Evolutionary conservation across 2,797 vertebrate species (phyloP).

Genomic region (Borostomias antarcticus): DNA sequence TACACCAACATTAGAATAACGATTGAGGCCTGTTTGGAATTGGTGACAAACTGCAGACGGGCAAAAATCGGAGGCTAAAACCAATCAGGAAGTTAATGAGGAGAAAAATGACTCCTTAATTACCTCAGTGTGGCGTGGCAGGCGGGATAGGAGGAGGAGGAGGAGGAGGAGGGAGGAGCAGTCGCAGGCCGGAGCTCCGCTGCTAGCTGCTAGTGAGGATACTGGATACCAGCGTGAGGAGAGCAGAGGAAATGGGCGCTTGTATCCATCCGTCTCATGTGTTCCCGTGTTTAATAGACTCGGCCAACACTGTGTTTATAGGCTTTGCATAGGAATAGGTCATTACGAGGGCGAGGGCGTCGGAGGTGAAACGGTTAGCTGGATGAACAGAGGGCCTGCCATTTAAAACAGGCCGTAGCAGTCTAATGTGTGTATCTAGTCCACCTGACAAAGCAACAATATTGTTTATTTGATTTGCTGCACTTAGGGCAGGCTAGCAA

Average conservation of each 20-base stretch:
- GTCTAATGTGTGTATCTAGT: too few relatives aligned
- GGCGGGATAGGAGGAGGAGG: conserved; percentile 72
- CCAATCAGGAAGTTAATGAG: conserved; percentile 99
- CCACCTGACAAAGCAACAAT: too few relatives aligned
- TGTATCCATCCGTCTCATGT: conserved; percentile 73
- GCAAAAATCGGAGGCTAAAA: conserved; percentile 91
- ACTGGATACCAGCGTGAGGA: conserved; percentile 85
- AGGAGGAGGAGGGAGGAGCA: conserved; percentile 72
- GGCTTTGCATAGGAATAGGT: too few relatives aligned
- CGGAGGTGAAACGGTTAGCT: too few relatives aligned
- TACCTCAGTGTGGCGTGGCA: conserved; percentile 76
- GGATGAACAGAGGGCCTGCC: too few relatives aligned
- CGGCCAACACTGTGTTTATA: conserved; percentile 33
- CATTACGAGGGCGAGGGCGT: too few relatives aligned
- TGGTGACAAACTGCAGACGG: conserved; percentile 94
- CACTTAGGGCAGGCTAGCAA: too few relatives aligned
- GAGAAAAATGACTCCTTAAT: conserved; percentile 97
- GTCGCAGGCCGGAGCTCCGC: too few relatives aligned
- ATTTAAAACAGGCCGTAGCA: too few relatives aligned
- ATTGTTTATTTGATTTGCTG: too few relatives aligned
- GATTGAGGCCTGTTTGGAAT: conserved; percentile 91
- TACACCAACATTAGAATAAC: conserved; percentile 99
- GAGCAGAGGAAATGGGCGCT: conserved; percentile 74
- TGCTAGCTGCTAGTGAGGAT: conserved; percentile 69
- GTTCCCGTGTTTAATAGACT: conserved; percentile 73